These are phyloP conservation scores for Rhea americana DNA, from an alignment of 2,113 vertebrate genomes.

Conservation along the genomic window DNA sequence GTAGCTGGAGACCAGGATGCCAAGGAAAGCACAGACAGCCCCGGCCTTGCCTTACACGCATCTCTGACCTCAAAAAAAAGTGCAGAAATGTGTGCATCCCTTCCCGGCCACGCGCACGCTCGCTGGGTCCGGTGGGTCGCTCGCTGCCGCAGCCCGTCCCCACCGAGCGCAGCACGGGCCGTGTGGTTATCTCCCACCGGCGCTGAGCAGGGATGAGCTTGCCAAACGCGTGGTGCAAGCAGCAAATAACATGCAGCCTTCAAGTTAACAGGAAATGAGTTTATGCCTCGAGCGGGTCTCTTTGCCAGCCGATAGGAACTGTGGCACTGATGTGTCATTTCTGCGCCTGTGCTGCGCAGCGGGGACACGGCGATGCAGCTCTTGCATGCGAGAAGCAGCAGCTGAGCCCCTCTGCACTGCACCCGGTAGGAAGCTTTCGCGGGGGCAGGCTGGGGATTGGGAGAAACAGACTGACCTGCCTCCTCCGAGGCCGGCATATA, in stretches of 20 bases:
- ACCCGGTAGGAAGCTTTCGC: background rate
- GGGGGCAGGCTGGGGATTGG: background rate
- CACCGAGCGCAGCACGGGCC: background rate
- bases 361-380: accelerated
- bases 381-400: accelerated
- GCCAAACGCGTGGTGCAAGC: accelerated
- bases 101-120: background rate
- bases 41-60: background rate
- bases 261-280: background rate
- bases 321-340: background rate
- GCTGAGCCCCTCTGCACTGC: background rate
- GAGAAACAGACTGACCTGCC: background rate
- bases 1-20: background rate
- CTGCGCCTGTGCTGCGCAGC: background rate
- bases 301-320: background rate
- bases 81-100: accelerated
- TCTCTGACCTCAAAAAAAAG: background rate
- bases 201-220: background rate
- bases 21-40: too few species aligned
- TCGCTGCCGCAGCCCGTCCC: accelerated
- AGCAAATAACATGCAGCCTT: accelerated
- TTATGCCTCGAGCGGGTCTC: background rate
- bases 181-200: accelerated
- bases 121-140: background rate
- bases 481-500: background rate